Conservation (phyloP, 2,888 invertebrate species). For the Melipona beecheii region DNA sequence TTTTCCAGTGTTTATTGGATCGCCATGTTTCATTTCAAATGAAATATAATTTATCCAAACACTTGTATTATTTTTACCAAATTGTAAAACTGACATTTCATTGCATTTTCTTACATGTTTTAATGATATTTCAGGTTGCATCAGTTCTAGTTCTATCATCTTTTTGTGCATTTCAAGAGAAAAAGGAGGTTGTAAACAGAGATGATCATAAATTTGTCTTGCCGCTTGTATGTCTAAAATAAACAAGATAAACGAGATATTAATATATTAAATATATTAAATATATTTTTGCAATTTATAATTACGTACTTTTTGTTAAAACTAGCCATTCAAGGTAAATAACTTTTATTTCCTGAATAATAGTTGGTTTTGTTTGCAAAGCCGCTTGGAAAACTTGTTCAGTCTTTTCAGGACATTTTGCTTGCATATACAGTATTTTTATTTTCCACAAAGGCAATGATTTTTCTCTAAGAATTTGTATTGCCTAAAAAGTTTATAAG, state of each 20-base stretch:
- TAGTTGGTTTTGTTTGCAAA: constrained; percentile 85
- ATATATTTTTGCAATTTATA: background rate
- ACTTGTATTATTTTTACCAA: constrained; percentile 87
- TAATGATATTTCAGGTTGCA: constrained; percentile 80
- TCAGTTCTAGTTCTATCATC: constrained; percentile 85
- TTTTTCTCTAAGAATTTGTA: constrained; percentile 80
- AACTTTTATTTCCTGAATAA: constrained; percentile 86
- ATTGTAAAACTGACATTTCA: constrained; percentile 88
- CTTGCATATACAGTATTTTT: constrained; percentile 80
- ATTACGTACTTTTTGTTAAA: constrained; percentile 79
- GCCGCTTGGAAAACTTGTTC: constrained; percentile 83
- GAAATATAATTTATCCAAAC: constrained; percentile 91
- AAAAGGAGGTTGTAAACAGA: constrained; percentile 87
- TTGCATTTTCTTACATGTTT: constrained; percentile 85
- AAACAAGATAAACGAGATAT: background rate
- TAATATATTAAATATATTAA: background rate
- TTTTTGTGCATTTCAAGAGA: constrained; percentile 87
- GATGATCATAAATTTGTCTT: constrained; percentile 87
- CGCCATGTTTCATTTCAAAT: constrained; percentile 88
- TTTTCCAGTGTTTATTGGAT: constrained; percentile 85
- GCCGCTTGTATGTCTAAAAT: constrained; percentile 85
- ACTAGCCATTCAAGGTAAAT: constrained; percentile 87
- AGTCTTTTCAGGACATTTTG: constrained; percentile 79
- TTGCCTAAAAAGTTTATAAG: constrained; percentile 72
- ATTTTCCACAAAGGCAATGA: constrained; percentile 84